Evolutionary conservation across 2,888 invertebrate species (phyloP).

Genomic region (Steromphala cineraria): DNA sequence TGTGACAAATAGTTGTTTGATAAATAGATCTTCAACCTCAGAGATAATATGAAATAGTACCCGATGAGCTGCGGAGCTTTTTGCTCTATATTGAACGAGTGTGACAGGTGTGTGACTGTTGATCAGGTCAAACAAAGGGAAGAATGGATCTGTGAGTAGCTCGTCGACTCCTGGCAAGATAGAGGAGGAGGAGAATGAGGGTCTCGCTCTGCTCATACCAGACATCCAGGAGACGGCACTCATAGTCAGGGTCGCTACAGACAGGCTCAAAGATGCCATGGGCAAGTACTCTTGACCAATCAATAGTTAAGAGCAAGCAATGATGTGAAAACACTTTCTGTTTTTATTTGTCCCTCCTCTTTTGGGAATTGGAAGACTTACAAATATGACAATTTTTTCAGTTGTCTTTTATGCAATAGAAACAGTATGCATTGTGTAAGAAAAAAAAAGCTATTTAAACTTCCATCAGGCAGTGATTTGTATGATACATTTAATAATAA

Average conservation of each 20-base stretch:
- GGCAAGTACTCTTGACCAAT: slow-evolving; percentile 33
- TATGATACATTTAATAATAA: too few species aligned
- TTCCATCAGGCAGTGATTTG: too few species aligned
- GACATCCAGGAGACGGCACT: slow-evolving; percentile 86
- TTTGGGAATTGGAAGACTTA: too few species aligned
- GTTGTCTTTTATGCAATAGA: too few species aligned
- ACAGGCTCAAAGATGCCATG: slow-evolving; percentile 53
- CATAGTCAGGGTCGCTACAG: slow-evolving; percentile 74
- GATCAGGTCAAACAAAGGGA: slow-evolving; percentile 62
- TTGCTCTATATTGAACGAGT: too few species aligned
- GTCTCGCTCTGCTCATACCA: slow-evolving; percentile 89
- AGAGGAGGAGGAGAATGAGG: slow-evolving; percentile 91
- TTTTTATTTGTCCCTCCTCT: not conserved
- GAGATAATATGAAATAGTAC: too few species aligned
- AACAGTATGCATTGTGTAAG: too few species aligned
- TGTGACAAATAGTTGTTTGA: too few species aligned
- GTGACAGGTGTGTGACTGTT: not conserved
- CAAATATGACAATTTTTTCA: too few species aligned
- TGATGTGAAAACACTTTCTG: not conserved
- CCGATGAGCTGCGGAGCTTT: too few species aligned
- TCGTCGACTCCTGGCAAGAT: slow-evolving; percentile 68
- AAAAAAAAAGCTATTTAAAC: too few species aligned
- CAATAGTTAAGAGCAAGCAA: not conserved
- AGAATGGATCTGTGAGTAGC: slow-evolving; percentile 43
- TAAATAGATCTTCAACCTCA: too few species aligned